Conservation (phyloP, 2,888 invertebrate species). For the Charanyca ferruginea region DNA sequence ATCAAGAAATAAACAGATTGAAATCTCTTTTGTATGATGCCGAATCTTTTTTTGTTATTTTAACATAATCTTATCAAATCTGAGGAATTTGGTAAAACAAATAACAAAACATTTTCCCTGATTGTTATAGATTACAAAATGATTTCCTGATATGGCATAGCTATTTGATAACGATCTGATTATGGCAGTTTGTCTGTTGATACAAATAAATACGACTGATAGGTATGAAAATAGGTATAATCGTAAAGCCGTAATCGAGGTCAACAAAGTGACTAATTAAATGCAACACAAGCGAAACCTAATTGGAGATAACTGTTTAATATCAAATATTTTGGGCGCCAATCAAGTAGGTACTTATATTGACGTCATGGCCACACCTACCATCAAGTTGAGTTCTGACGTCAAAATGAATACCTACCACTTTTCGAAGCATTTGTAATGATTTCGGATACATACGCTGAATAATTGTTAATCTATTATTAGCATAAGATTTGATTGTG, state of each 20-base stretch:
- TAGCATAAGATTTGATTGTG: too few relatives aligned
- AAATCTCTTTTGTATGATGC: slow-evolving; percentile 9
- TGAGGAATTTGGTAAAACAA: slow-evolving; percentile 31
- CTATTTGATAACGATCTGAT: slow-evolving; percentile 21
- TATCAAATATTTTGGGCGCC: too few relatives aligned
- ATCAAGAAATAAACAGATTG: background rate
- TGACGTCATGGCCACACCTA: too few relatives aligned
- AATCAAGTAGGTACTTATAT: too few relatives aligned
- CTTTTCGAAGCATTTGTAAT: too few relatives aligned
- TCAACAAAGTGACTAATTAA: background rate
- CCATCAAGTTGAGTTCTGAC: too few relatives aligned
- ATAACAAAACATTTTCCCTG: background rate
- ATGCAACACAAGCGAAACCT: background rate
- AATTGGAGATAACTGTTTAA: background rate
- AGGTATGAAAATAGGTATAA: background rate
- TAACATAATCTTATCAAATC: slow-evolving; percentile 26
- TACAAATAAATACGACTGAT: background rate
- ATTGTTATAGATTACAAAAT: slow-evolving; percentile 19
- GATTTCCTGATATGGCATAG: background rate
- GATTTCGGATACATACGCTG: too few relatives aligned
- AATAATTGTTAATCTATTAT: too few relatives aligned
- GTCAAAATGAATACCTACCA: too few relatives aligned
- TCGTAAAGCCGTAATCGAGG: background rate
- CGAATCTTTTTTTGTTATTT: too few relatives aligned
- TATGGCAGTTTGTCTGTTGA: slow-evolving; percentile 13